Percentiles rank a stretch among this genome's conserved stretches.
Evolutionary conservation across 53 echinoderm and acorn worm species (phyloP).

Genomic region (Zoroaster sp.): DNA sequence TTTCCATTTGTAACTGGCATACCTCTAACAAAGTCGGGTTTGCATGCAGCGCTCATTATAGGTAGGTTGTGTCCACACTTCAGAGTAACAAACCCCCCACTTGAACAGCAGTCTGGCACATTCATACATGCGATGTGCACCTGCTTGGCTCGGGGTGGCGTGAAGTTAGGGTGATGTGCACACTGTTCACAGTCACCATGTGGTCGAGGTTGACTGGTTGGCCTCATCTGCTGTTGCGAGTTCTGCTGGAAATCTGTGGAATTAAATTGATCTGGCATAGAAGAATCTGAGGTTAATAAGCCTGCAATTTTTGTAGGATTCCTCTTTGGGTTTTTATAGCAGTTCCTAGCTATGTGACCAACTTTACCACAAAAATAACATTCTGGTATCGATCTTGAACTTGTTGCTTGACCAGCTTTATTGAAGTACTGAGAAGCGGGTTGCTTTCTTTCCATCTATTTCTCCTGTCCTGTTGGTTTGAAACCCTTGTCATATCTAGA

Average conservation of each 20-base stretch:
- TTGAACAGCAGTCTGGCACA: slow-evolving; percentile 10
- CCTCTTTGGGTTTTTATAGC: background rate
- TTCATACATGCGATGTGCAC: slow-evolving; percentile 1
- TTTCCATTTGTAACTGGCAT: slow-evolving; percentile 19
- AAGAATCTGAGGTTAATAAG: background rate
- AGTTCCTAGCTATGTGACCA: slow-evolving; percentile 29
- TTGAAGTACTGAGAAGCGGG: no score
- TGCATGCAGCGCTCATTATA: slow-evolving; percentile 29
- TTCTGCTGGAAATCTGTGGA: background rate
- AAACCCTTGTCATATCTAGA: no score
- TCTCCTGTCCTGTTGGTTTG: no score
- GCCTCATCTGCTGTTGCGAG: background rate
- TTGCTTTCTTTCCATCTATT: background rate
- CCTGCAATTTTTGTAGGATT: background rate
- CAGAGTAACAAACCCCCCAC: slow-evolving; percentile 27
- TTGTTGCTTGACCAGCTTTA: no score
- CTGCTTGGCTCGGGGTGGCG: background rate
- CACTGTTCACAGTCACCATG: background rate
- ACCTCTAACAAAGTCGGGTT: background rate
- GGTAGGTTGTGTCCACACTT: slow-evolving; percentile 36
- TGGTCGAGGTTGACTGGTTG: background rate
- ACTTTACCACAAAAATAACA: slow-evolving; percentile 21
- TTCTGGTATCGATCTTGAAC: background rate
- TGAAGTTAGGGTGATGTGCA: background rate
- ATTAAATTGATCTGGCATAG: background rate